Conservation (phyloP, 2,888 invertebrate genomes). For the Cantharis rustica region DNA sequence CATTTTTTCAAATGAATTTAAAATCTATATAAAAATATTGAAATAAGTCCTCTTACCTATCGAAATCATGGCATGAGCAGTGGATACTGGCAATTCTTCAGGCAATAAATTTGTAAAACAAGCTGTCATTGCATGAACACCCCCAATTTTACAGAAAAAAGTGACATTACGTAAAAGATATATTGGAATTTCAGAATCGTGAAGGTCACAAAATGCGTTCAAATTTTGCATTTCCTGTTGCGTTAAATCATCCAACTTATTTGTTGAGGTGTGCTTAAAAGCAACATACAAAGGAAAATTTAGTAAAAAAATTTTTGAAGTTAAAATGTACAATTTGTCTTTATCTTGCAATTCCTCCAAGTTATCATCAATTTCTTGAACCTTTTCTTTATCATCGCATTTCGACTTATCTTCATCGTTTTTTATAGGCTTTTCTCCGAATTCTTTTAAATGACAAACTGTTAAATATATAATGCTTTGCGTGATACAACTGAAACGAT, state of each 20-base stretch:
- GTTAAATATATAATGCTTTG: slow-evolving; percentile 85
- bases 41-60: slow-evolving; percentile 57
- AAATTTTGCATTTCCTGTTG: slow-evolving; percentile 82
- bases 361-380: slow-evolving; percentile 51
- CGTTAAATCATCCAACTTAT: slow-evolving; percentile 80
- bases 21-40: neutral
- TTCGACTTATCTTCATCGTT: slow-evolving; percentile 43
- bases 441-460: slow-evolving; percentile 79
- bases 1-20: neutral
- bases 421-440: slow-evolving; percentile 53
- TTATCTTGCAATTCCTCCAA: slow-evolving; percentile 72
- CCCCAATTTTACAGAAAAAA: slow-evolving; percentile 89
- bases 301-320: slow-evolving; percentile 86
- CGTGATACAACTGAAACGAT: slow-evolving; percentile 85
- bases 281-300: slow-evolving; percentile 90
- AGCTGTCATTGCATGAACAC: slow-evolving; percentile 83
- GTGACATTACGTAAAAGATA: slow-evolving; percentile 91
- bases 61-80: slow-evolving; percentile 91
- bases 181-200: slow-evolving; percentile 92
- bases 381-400: slow-evolving; percentile 47
- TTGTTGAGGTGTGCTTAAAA: slow-evolving; percentile 81
- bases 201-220: slow-evolving; percentile 85
- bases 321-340: slow-evolving; percentile 85
- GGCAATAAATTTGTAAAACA: slow-evolving; percentile 82
- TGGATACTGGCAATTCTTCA: slow-evolving; percentile 77